phyloP scores from a whole-genome alignment of 2,113 vertebrate genomes.

The Varanus salvator region DNA sequence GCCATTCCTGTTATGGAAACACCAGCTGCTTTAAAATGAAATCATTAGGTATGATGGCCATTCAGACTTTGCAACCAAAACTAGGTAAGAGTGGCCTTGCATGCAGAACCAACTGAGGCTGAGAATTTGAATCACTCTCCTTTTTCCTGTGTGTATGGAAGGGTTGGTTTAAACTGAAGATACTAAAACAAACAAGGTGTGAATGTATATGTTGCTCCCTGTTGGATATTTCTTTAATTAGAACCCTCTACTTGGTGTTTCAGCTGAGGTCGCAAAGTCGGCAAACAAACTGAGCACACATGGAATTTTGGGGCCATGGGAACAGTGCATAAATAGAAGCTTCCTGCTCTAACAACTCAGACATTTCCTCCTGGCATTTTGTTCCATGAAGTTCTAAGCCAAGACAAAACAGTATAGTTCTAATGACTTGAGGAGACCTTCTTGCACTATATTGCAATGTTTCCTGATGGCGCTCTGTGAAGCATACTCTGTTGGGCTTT shows the following conservation, averaged over 20 bases:
- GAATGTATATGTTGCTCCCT: constrained; percentile 54
- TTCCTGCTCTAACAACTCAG: constrained; percentile 68
- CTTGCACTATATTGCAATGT: accelerated
- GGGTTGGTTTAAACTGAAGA: constrained; percentile 52
- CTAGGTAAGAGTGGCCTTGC: neutral
- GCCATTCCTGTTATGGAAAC: neutral
- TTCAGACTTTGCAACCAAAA: neutral
- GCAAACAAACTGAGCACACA: constrained; percentile 57
- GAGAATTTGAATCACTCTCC: constrained; percentile 60
- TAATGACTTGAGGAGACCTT: neutral
- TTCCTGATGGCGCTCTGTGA: neutral
- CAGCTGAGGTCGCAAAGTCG: constrained; percentile 66
- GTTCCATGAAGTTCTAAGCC: neutral
- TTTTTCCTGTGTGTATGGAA: too few species aligned
- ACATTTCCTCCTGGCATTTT: constrained; percentile 61
- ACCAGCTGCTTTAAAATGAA: neutral
- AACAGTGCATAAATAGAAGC: constrained; percentile 67
- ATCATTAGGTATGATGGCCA: neutral
- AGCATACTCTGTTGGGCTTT: constrained; percentile 15
- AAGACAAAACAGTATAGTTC: constrained; percentile 56
- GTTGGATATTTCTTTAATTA: constrained; percentile 46
- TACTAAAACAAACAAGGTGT: constrained; percentile 64
- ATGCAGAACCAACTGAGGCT: accelerated
- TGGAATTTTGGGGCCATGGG: constrained; percentile 67
- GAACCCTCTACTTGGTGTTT: constrained; percentile 67